These are phyloP conservation scores for Anniella stebbinsi DNA, from an alignment of 2,797 vertebrate genomes.

Conservation along the genomic window DNA sequence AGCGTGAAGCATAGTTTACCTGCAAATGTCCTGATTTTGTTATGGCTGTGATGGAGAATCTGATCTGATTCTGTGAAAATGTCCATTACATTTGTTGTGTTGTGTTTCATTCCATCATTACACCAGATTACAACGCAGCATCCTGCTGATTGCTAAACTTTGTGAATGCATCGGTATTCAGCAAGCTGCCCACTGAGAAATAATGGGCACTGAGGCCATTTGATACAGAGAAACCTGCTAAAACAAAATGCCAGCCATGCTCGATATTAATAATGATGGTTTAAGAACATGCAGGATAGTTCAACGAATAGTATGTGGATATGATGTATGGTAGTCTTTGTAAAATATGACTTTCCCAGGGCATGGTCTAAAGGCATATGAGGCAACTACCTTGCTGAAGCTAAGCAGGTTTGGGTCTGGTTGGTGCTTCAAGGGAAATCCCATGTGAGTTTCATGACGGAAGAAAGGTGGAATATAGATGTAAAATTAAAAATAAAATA, in stretches of 20 bases:
- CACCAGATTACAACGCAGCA: constrained; percentile 11
- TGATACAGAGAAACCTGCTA: background rate
- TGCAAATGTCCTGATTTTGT: background rate
- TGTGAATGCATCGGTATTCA: constrained; percentile 7
- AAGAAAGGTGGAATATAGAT: too few species aligned
- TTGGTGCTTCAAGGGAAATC: too few species aligned
- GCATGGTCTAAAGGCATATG: too few species aligned
- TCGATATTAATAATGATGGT: background rate
- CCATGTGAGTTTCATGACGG: too few species aligned
- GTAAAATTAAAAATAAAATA: background rate
- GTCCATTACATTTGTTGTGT: background rate
- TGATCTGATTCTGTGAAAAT: background rate
- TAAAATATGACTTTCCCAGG: background rate
- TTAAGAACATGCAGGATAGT: constrained; percentile 19
- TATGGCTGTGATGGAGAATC: background rate
- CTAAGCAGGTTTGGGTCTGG: too few species aligned
- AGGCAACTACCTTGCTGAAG: too few species aligned
- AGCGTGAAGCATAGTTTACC: too few species aligned
- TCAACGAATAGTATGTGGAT: constrained; percentile 5
- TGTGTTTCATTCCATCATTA: background rate
- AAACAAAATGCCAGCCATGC: background rate
- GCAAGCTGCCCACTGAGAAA: background rate
- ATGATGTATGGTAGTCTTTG: background rate
- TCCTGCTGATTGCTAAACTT: constrained; percentile 5
- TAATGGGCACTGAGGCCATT: background rate